Evolutionary conservation across 2,888 invertebrate genomes (phyloP).

Genomic region (Pristionchus arcanus): DNA sequence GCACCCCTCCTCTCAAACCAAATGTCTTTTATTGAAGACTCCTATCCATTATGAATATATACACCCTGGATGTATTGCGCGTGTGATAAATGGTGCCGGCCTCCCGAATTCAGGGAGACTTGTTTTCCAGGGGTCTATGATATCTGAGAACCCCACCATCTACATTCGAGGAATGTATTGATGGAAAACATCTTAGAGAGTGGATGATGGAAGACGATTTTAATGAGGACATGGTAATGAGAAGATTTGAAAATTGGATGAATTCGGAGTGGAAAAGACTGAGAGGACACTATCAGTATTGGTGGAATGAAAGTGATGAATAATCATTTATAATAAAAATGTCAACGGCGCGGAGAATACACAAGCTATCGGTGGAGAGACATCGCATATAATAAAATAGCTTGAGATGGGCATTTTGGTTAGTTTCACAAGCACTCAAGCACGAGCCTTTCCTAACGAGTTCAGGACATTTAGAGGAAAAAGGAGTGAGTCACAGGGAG

Average conservation of each 20-base stretch:
- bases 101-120: too few relatives aligned
- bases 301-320: too few relatives aligned
- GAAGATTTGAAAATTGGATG: not conserved
- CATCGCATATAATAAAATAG: too few relatives aligned
- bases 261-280: not conserved
- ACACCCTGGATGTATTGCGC: not conserved
- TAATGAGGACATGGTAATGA: too few relatives aligned
- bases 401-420: too few relatives aligned
- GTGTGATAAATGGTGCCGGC: not conserved
- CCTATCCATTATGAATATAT: too few relatives aligned
- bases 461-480: not conserved
- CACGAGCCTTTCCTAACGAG: not conserved
- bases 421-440: not conserved
- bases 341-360: too few relatives aligned
- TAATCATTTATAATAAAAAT: too few relatives aligned
- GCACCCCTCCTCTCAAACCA: too few relatives aligned
- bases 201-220: not conserved
- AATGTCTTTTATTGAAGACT: too few relatives aligned
- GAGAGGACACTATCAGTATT: not conserved
- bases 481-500: not conserved
- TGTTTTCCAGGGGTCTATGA: not conserved
- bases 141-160: conserved; percentile 3
- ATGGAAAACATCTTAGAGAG: not conserved
- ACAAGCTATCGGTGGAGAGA: too few relatives aligned
- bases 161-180: not conserved